Conservation (phyloP, 1,140 invertebrate species). For the Drosophila virilis region DNA sequence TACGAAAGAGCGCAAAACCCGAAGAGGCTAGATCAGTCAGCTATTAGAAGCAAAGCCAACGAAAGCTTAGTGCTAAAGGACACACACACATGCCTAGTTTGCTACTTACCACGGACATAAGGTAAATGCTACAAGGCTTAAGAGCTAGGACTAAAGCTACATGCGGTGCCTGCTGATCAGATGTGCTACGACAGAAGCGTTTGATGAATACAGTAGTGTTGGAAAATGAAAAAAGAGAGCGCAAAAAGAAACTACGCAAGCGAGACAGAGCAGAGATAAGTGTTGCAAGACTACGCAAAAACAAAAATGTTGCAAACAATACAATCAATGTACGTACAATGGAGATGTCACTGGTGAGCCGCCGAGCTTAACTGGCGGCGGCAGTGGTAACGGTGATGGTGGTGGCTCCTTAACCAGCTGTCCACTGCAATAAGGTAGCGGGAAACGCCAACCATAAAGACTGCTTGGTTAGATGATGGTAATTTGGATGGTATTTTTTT, state of each 20-base stretch:
- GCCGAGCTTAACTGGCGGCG: constrained; percentile 90
- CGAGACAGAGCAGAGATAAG: constrained; percentile 1
- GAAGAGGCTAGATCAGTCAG: not conserved
- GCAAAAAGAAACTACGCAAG: constrained; percentile 1
- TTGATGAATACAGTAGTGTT: constrained; percentile 36
- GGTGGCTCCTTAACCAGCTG: constrained; percentile 89
- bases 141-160: not conserved
- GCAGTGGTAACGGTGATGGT: constrained; percentile 90
- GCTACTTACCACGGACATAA: constrained; percentile 7
- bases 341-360: constrained; percentile 88
- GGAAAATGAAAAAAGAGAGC: constrained; percentile 14
- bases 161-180: constrained; percentile 37
- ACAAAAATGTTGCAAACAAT: not conserved
- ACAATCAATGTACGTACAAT: constrained; percentile 86
- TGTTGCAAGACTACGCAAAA: constrained; percentile 15
- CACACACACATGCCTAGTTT: not conserved
- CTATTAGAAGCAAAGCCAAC: not conserved
- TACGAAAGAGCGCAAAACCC: not conserved
- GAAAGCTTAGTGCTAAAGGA: constrained; percentile 1
- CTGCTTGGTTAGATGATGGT: constrained; percentile 86
- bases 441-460: constrained; percentile 96
- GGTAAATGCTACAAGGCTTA: constrained; percentile 14
- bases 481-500: constrained; percentile 34
- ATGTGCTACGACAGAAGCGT: constrained; percentile 1
- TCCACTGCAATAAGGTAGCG: constrained; percentile 95